Conservation (phyloP, 2,797 vertebrate species). For the Oreortyx pictus region DNA sequence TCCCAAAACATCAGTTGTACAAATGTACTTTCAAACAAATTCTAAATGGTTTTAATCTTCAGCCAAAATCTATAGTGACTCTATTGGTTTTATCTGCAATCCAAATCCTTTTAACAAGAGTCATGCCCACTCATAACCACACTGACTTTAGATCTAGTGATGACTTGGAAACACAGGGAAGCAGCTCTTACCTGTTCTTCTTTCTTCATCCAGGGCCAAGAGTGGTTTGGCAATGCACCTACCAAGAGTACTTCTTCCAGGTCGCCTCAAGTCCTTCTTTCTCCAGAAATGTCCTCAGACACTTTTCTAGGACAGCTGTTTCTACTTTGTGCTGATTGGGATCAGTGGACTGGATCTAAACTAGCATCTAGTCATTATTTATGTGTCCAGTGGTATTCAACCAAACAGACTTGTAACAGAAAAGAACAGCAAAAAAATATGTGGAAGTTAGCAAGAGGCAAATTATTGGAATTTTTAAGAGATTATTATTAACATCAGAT, state of each 20-base stretch:
- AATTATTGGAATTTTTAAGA: not conserved
- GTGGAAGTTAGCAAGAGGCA: not conserved
- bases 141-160: not conserved
- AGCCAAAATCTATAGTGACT: not conserved
- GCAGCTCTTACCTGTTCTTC: not conserved
- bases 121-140: fast-evolving
- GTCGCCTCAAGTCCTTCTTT: not conserved
- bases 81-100: not conserved
- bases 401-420: not conserved
- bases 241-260: not conserved
- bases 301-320: not conserved
- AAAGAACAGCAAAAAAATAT: not conserved
- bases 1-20: not conserved
- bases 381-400: not conserved
- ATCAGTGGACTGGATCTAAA: not conserved
- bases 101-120: not conserved
- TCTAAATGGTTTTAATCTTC: not conserved
- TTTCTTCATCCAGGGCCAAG: not conserved
- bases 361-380: not conserved
- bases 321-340: not conserved
- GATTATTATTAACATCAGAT: not conserved
- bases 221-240: not conserved
- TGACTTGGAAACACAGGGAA: not conserved
- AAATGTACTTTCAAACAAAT: not conserved
- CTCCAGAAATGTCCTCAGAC: not conserved